Percentiles rank a stretch among this genome's conserved stretches.
Conservation (phyloP, 2,797 vertebrate genomes). For the Ctenosaura bakeri region DNA sequence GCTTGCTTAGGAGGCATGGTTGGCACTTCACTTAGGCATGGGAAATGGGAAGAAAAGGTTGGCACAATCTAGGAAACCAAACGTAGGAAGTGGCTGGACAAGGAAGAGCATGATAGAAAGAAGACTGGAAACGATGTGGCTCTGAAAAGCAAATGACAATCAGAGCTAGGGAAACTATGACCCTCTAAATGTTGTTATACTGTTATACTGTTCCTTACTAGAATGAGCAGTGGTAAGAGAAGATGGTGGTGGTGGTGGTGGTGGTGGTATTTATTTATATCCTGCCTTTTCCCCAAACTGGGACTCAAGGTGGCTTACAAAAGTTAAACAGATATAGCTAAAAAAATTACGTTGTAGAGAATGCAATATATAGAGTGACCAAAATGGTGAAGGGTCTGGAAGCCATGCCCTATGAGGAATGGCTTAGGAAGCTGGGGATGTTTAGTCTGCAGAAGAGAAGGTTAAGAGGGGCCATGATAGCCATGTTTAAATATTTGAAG, state of each 20-base stretch:
- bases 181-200: neutral
- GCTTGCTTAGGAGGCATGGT: neutral
- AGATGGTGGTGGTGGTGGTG: neutral
- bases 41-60: neutral
- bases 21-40: neutral
- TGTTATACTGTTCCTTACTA: neutral
- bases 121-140: neutral
- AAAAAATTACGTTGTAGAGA: too few species aligned
- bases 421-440: too few species aligned
- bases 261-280: too few species aligned
- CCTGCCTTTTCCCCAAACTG: too few species aligned
- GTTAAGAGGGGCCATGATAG: too few species aligned
- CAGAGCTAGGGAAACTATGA: neutral
- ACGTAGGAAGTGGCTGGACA: neutral
- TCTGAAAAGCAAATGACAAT: neutral
- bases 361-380: too few species aligned
- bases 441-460: too few species aligned
- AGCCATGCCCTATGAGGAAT: too few species aligned
- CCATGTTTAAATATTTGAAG: too few species aligned
- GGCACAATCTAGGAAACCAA: neutral
- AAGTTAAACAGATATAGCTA: too few species aligned
- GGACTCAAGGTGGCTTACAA: too few species aligned
- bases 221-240: neutral
- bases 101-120: neutral
- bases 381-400: too few species aligned